phyloP scores from a whole-genome alignment of 2,797 vertebrate species.

The Uromys caudimaculatus region DNA sequence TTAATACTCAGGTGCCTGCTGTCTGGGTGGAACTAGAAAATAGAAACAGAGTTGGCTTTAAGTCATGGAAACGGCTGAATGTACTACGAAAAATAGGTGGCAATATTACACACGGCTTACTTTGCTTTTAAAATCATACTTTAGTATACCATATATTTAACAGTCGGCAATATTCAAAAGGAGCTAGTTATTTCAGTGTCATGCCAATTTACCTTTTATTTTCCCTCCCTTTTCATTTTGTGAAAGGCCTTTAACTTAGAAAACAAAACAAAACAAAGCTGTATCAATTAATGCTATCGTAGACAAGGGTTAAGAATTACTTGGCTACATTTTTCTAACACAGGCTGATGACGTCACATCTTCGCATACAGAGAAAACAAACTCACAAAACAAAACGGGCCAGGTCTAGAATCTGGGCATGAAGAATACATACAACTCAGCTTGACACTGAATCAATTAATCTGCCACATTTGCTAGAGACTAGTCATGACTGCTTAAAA shows the following conservation, averaged over 20 bases:
- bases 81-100: not conserved
- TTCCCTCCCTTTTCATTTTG: not conserved
- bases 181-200: not conserved
- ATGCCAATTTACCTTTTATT: not conserved
- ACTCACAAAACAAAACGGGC: not conserved
- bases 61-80: no score
- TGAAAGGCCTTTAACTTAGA: not conserved
- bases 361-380: accelerated
- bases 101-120: not conserved
- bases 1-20: not conserved
- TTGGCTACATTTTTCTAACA: not conserved
- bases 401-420: not conserved
- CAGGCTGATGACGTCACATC: not conserved
- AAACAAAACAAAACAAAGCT: not conserved
- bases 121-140: not conserved
- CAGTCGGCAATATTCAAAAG: not conserved
- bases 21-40: not conserved
- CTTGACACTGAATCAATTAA: not conserved
- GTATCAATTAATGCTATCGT: not conserved
- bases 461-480: not conserved
- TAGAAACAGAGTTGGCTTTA: not conserved
- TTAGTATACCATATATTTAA: not conserved
- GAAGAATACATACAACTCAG: not conserved
- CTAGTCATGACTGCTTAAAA: not conserved
- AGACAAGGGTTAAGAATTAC: not conserved